A percentile compares a stretch with the other conserved stretches of the same genome.
phyloP scores from a whole-genome alignment of 2,888 invertebrate genomes.

The Drosophila cognata region DNA sequence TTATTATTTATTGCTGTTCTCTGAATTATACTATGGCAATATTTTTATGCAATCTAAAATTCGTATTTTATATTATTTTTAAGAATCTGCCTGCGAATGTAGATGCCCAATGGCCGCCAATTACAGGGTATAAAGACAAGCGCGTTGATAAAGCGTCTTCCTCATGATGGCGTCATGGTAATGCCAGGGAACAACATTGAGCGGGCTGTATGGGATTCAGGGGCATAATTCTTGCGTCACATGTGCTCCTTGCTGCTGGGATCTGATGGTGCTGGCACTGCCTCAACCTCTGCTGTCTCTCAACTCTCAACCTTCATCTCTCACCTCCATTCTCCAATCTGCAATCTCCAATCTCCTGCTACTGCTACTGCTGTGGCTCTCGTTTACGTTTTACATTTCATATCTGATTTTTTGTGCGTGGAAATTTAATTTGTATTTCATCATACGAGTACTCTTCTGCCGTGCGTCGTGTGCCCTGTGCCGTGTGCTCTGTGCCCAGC shows the following conservation, averaged over 20 bases:
- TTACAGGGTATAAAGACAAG: slow-evolving; percentile 40
- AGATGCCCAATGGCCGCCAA: rapidly evolving
- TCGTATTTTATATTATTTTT: not conserved
- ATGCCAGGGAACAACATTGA: slow-evolving; percentile 9
- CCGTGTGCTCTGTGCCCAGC: slow-evolving; percentile 1
- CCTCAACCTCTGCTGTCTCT: not conserved
- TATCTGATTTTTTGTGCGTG: slow-evolving; percentile 75
- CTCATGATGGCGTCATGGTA: slow-evolving; percentile 31
- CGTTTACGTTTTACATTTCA: slow-evolving; percentile 72
- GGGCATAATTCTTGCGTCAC: slow-evolving; percentile 15
- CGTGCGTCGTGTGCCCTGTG: slow-evolving; percentile 7
- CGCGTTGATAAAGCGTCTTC: slow-evolving; percentile 53
- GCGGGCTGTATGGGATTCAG: not conserved
- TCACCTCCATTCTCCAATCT: slow-evolving; percentile 12
- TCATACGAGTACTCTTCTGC: slow-evolving; percentile 61
- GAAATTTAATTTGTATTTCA: slow-evolving; percentile 79
- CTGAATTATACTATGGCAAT: not conserved
- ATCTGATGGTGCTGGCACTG: not conserved
- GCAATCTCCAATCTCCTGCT: slow-evolving; percentile 3
- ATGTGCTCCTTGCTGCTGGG: slow-evolving; percentile 15
- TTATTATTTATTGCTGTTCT: too few species aligned
- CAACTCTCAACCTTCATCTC: not conserved
- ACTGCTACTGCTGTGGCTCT: slow-evolving; percentile 1
- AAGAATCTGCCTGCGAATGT: not conserved
- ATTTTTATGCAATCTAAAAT: not conserved